Evolutionary conservation across 1,140 invertebrate genomes (phyloP), one percentile per base, ranked within the genome.

Genomic region (Drosophila erecta): DNA sequence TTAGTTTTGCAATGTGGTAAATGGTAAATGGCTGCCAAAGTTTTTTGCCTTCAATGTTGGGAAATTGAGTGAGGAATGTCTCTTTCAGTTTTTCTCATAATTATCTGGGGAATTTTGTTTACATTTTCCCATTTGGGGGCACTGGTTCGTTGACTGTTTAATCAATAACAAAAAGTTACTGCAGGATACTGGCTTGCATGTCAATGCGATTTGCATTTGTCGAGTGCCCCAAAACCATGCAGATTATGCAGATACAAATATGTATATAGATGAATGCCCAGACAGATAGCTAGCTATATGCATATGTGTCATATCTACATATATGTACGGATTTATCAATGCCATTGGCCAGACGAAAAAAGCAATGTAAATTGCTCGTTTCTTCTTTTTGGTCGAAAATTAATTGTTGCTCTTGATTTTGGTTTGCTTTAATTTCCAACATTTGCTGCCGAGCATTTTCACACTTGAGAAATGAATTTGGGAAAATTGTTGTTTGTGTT

Each of bases 111-210:
- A 59, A 54, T 59, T 50, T 47, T 38, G 66, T 72, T 51, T 71
- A 72, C 65, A 37, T 51, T 51, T 51, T 51, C 11, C 11, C 47
- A 41, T 24, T 43, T 40, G 17, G 37, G 24, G 35, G 12, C 14
- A 46, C 69, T 56, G 41, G 66, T 55, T 66, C 66, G 64, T 72
- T 70, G 81, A 58, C 81, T 86, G 81, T 86, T 86, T 71, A 86
- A 86, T 86, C 81, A 86, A 86, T 86, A 86, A 77, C 46, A 58
- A 61, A 58, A 37, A n/a, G 15, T 17, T 43, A 76, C 61, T 81
- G 66, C 72, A 66, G 46, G 43, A 51, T 10, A 73, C 51, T 56
- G 53, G 15, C 64, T 86, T 86, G 83, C 81, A 87, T 86, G 81
- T 86, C 81, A 86, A 75, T 86, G 74, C 81, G 73, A 59, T 77